Evolutionary conservation across 2,113 vertebrate species (phyloP).

Genomic region (Anser brachyrhynchus): DNA sequence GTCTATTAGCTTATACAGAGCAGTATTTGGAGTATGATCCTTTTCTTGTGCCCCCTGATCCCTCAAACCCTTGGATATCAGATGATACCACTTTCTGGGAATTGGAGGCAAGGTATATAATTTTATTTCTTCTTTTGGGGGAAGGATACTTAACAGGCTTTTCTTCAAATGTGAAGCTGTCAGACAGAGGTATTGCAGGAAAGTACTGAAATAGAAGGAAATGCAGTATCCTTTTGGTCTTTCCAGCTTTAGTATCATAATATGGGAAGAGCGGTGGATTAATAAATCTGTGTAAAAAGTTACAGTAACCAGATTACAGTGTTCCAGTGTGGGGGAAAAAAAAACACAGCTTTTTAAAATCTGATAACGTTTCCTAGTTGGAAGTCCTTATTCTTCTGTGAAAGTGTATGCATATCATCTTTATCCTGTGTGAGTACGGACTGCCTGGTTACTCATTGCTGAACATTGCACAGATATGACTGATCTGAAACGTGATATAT

Average conservation of each 20-base stretch:
- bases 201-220: background rate
- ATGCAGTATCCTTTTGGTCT: background rate
- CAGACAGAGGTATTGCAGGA: background rate
- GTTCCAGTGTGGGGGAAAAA: background rate
- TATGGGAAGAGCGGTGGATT: background rate
- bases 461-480: background rate
- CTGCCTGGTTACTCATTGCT: background rate
- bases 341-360: background rate
- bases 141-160: background rate
- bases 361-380: background rate
- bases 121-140: background rate
- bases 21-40: slow-evolving; percentile 98
- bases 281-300: background rate
- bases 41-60: slow-evolving; percentile 90
- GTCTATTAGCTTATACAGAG: slow-evolving; percentile 92
- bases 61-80: slow-evolving; percentile 94
- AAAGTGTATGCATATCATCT: background rate
- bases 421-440: background rate
- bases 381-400: background rate
- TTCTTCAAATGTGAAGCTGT: background rate
- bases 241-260: background rate
- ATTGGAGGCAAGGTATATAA: slow-evolving; percentile 88
- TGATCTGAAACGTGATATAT: background rate
- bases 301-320: background rate
- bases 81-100: slow-evolving; percentile 95